Evolutionary conservation across 2,888 invertebrate species (phyloP).

Genomic region (Oligia fasciuncula): DNA sequence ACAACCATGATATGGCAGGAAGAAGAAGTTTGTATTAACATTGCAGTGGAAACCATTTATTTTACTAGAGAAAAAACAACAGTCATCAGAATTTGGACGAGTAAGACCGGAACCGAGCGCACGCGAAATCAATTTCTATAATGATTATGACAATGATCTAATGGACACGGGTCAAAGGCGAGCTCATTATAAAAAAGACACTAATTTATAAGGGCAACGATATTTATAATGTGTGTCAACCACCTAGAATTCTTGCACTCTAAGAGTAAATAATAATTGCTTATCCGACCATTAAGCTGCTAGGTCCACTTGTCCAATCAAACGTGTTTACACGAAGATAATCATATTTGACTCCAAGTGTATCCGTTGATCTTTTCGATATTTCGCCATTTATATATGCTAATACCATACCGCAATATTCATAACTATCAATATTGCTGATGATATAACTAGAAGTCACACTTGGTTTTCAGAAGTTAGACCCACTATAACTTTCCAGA

Average conservation of each 20-base stretch:
- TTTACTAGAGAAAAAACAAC: not conserved
- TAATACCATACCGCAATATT: conserved; percentile 6
- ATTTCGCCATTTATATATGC: conserved; percentile 34
- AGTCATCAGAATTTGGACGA: not conserved
- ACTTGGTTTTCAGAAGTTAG: not conserved
- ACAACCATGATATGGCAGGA: not conserved
- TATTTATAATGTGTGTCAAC: conserved; percentile 20
- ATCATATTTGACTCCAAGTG: conserved; percentile 32
- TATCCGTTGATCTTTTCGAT: conserved; percentile 41
- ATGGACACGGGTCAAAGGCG: conserved; percentile 6
- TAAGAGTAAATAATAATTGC: conserved; percentile 34
- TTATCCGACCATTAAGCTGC: not conserved
- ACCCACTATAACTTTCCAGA: not conserved
- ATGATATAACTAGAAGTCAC: conserved; percentile 2
- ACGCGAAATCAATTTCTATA: not conserved
- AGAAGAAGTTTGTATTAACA: not conserved
- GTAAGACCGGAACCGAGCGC: not conserved
- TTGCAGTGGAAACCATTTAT: not conserved
- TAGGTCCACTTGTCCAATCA: conserved; percentile 8
- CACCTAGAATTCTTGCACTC: not conserved
- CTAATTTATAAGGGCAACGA: not conserved
- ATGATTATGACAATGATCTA: not conserved
- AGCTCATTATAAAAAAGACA: not conserved
- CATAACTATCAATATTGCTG: not conserved
- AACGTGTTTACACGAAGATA: conserved; percentile 42